Base-by-base conservation (phyloP, 2,113 vertebrate species). In the Apistogramma diplotaenia region DNA sequence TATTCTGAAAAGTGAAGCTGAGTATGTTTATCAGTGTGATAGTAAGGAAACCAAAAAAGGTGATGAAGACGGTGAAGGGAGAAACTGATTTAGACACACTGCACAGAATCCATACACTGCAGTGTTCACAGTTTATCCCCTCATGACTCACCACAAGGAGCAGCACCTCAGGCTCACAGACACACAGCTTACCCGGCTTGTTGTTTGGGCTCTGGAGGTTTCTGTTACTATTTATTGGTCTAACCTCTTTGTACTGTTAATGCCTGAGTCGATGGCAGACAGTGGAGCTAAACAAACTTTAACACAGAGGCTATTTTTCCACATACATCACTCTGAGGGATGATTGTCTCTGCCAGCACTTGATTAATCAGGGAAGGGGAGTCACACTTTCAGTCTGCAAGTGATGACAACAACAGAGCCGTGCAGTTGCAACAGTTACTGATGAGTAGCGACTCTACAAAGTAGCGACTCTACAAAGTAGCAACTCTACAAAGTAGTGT, bases 141-240 rank as follows among this genome's bases (percentile, higher is more conserved):
- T 49, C 8, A 65, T 76, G 84, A 92, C 77, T 91, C 86, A 87
- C 84, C 77, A 62, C 60, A 81, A 79, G 81, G 59, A 86, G 10
- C 77, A 57, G 35, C 13, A 70, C 54, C 71, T 23, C 21, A 11
- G 33, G 49, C 51, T 55, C 25, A 21, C 1, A 21, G 61, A 74
- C 54, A 70, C 29, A 58, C 71, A 70, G 71, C 61, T 53, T 33
- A 11, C 58, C 70, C n/a, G 49, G 40, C 27, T 83, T 74, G 78
- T 72, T 86, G 78, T 84, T 73, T 58, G 31, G 40, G 29, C 49
- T 70, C 74, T 72, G n/a, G 67, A 87, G 76, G 81, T 79, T 81
- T 81, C 15, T 53, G 57, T 62, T 74, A 18, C 71, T 59, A 51
- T 73, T 77, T 57, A 62, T 76, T 23, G 6, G 81, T 86, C 49